A percentile compares a stretch with the other conserved stretches of the same genome.
These are phyloP conservation scores for Mimas tiliae DNA, from an alignment of 2,888 invertebrate species.

Conservation along the genomic window DNA sequence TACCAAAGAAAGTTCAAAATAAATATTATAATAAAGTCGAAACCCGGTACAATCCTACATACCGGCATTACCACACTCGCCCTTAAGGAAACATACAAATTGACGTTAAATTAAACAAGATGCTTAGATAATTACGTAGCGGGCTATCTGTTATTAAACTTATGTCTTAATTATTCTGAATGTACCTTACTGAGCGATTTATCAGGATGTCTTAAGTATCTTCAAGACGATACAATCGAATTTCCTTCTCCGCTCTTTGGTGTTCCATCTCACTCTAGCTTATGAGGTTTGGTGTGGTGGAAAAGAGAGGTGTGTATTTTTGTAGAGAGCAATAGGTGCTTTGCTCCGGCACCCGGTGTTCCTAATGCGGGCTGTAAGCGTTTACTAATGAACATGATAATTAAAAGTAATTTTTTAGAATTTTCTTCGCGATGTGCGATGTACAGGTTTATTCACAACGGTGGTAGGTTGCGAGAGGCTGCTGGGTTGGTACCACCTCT, in stretches of 20 bases:
- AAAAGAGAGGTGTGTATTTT: constrained; percentile 53
- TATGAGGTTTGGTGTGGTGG: background rate
- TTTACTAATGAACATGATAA: constrained; percentile 84
- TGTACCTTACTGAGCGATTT: constrained; percentile 48
- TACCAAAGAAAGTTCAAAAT: no score
- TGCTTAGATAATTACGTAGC: constrained; percentile 35
- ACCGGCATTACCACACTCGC: background rate
- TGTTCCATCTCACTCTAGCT: constrained; percentile 49
- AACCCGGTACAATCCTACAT: background rate
- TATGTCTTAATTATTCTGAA: constrained; percentile 70
- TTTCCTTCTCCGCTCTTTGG: constrained; percentile 70
- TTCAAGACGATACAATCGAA: constrained; percentile 64
- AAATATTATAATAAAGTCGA: no score
- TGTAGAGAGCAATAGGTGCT: constrained; percentile 60
- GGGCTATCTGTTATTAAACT: constrained; percentile 61
- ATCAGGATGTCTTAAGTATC: constrained; percentile 28
- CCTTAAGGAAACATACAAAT: constrained; percentile 59
- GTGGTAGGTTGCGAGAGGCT: no score
- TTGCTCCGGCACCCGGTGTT: constrained; percentile 79
- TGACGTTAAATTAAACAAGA: constrained; percentile 37
- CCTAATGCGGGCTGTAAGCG: constrained; percentile 83
- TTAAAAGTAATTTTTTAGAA: constrained; percentile 82
- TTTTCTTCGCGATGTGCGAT: constrained; percentile 55
- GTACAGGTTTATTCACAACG: background rate
- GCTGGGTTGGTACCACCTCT: no score